Percentiles rank a stretch among this genome's conserved stretches.
Evolutionary conservation across 2,113 vertebrate species (phyloP).

Genomic region (Paralichthys olivaceus): DNA sequence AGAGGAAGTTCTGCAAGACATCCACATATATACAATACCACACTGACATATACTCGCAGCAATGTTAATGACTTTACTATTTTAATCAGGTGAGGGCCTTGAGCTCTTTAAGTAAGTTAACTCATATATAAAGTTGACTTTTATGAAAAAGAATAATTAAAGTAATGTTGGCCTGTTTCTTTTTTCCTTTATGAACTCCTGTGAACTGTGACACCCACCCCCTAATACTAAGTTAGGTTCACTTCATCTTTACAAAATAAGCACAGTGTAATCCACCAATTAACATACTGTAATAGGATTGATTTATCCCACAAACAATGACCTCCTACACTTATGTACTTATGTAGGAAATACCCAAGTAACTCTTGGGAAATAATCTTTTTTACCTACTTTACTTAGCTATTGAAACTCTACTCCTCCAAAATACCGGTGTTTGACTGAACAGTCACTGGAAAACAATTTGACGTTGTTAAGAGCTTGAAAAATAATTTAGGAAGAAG

Average conservation of each 20-base stretch:
- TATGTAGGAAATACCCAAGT: no score
- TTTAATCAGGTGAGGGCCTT: background rate
- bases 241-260: background rate
- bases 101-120: background rate
- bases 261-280: background rate
- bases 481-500: background rate
- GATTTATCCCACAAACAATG: no score
- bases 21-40: background rate
- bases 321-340: no score
- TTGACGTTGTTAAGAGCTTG: background rate
- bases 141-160: background rate
- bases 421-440: no score
- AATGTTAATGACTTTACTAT: slow-evolving; percentile 6
- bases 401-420: no score
- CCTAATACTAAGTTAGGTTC: background rate
- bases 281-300: background rate
- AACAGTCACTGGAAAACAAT: background rate
- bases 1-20: background rate
- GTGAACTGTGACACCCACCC: background rate
- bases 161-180: background rate
- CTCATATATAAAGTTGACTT: background rate
- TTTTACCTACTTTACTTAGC: no score
- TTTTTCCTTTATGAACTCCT: background rate
- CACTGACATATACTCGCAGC: background rate
- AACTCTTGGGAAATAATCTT: no score